Percentiles rank a stretch among this genome's conserved stretches.
phyloP scores from a whole-genome alignment of 1,140 invertebrate genomes.

The Aphelinus certus region DNA sequence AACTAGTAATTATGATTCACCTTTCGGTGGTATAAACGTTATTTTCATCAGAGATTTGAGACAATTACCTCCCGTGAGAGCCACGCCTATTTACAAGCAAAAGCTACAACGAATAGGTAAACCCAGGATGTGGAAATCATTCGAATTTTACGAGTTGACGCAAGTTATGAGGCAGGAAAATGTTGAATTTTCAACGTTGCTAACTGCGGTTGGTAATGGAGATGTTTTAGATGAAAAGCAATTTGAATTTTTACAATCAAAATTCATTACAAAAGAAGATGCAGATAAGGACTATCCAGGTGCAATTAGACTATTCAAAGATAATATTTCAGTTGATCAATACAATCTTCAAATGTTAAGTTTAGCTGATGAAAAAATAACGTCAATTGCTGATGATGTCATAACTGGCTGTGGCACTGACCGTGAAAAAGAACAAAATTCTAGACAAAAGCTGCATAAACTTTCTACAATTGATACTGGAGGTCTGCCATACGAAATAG shows the following conservation, averaged over 20 bases:
- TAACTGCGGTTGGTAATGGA: constrained; percentile 52
- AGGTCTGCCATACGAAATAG: constrained; percentile 54
- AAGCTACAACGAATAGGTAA: constrained; percentile 25
- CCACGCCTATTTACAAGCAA: constrained; percentile 36
- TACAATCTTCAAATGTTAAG: constrained; percentile 44
- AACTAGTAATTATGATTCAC: constrained; percentile 35
- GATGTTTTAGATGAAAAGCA: constrained; percentile 34
- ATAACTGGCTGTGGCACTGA: constrained; percentile 35
- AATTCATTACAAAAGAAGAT: constrained; percentile 41
- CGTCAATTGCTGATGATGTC: constrained; percentile 46
- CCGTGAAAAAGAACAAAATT: constrained; percentile 39
- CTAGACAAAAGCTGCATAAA: constrained; percentile 52
- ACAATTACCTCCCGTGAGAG: constrained; percentile 44
- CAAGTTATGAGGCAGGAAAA: constrained; percentile 48
- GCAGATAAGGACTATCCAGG: constrained; percentile 38
- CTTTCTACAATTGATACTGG: constrained; percentile 51
- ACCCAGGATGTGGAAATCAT: constrained; percentile 36
- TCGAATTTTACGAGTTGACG: constrained; percentile 45
- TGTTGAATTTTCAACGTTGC: constrained; percentile 47
- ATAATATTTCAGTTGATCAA: constrained; percentile 38
- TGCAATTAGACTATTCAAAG: constrained; percentile 45
- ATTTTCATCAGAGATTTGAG: constrained; percentile 45
- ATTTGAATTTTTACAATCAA: constrained; percentile 41
- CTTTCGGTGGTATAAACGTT: constrained; percentile 43
- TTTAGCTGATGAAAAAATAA: constrained; percentile 44